A percentile compares a stretch with the other conserved stretches of the same genome.
These are phyloP conservation scores for Lota lota DNA, from an alignment of 2,113 vertebrate species.

Conservation along the genomic window DNA sequence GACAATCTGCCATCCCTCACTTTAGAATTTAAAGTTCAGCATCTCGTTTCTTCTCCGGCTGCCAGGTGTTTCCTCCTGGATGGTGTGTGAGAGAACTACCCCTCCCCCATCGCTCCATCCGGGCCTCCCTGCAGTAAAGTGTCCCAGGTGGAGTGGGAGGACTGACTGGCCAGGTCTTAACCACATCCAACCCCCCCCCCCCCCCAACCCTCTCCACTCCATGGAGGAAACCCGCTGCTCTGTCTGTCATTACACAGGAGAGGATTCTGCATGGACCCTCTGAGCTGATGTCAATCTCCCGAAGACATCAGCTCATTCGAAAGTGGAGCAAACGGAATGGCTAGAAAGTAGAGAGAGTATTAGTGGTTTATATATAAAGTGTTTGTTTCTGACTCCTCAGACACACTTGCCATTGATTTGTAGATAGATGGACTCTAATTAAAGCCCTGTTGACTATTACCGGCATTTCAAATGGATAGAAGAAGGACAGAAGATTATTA, in stretches of 20 bases:
- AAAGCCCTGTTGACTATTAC: no score
- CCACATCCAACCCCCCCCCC: constrained; percentile 58
- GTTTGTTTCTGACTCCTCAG: no score
- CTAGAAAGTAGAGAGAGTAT: no score
- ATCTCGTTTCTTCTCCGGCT: constrained; percentile 11
- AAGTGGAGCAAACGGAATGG: no score
- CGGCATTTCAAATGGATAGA: no score
- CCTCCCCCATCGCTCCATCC: constrained; percentile 30
- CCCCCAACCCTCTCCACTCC: not conserved
- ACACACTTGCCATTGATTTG: no score
- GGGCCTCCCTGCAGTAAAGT: constrained; percentile 50
- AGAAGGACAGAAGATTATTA: no score
- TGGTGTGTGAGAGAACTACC: constrained; percentile 18
- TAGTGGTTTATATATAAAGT: no score
- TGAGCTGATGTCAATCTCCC: no score
- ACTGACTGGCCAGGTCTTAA: constrained; percentile 32
- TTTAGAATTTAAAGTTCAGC: not conserved
- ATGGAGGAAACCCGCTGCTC: constrained; percentile 46
- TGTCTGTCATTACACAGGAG: constrained; percentile 58
- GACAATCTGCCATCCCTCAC: no score
- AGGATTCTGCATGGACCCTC: constrained; percentile 21
- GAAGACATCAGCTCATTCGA: no score
- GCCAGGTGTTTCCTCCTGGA: constrained; percentile 42
- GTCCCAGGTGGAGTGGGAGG: constrained; percentile 45
- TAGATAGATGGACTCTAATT: no score